A percentile compares a stretch with the other conserved stretches of the same genome.
Conservation (phyloP, 2,888 invertebrate species). For the Chrysina gloriosa region DNA sequence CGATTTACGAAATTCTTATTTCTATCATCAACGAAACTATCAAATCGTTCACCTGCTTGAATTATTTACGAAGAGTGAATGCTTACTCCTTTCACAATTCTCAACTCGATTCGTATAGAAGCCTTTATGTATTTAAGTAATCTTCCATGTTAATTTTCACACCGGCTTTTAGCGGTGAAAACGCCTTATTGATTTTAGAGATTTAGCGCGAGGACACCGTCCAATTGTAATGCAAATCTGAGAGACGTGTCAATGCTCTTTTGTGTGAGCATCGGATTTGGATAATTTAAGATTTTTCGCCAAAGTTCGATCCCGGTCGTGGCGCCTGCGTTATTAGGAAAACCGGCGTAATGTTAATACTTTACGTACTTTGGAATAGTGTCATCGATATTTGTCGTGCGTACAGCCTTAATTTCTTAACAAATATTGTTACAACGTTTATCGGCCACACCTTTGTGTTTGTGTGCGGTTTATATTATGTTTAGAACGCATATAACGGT, state of each 20-base stretch:
- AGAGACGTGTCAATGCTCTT: conserved; percentile 4
- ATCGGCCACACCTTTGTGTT: background rate
- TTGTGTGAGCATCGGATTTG: background rate
- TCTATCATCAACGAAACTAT: no score
- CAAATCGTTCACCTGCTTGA: no score
- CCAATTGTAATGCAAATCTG: conserved; percentile 15
- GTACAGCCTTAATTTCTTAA: conserved; percentile 5
- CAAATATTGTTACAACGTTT: conserved; percentile 24
- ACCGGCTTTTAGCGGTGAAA: background rate
- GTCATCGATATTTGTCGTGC: conserved; percentile 7
- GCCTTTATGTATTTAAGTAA: background rate
- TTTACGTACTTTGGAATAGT: background rate
- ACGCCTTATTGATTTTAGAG: conserved; percentile 8
- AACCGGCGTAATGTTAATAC: background rate
- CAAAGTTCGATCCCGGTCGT: background rate
- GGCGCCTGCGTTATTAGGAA: conserved; percentile 22
- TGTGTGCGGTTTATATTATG: background rate
- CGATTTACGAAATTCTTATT: no score
- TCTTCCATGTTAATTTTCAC: conserved; percentile 1
- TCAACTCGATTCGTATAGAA: background rate
- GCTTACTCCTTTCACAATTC: background rate
- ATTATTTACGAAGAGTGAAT: no score
- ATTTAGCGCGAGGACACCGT: background rate
- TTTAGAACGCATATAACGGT: background rate
- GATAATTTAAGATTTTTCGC: conserved; percentile 26